Conservation (phyloP, 2,797 vertebrate genomes). For the Sebastolobus altivelis region DNA sequence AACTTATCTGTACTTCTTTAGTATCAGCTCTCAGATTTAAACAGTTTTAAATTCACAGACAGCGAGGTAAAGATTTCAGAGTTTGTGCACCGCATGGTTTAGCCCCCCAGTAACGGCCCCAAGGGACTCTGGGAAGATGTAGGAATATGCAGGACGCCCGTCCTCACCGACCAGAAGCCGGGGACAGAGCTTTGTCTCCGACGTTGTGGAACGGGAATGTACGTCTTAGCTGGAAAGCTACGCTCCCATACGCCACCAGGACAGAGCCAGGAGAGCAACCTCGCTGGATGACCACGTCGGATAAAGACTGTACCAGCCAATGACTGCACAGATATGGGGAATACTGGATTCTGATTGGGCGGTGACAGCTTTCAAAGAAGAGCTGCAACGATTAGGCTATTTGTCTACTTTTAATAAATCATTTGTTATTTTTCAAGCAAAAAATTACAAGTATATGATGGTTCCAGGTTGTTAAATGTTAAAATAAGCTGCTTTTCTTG, state of each 20-base stretch:
- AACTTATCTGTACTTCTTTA: too few species aligned
- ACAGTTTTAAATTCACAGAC: too few species aligned
- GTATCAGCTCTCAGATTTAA: too few species aligned
- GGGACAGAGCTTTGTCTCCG: constrained; percentile 74
- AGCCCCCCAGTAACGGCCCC: constrained; percentile 80
- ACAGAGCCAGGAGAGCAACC: constrained; percentile 83
- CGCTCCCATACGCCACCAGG: constrained; percentile 87
- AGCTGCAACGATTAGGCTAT: rapidly evolving
- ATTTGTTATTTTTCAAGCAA: not conserved
- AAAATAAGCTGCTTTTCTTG: not conserved
- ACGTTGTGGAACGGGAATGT: constrained; percentile 82
- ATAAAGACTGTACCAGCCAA: not conserved
- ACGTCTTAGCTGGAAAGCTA: constrained; percentile 78
- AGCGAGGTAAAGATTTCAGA: not conserved
- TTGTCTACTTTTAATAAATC: too few species aligned
- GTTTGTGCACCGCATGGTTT: constrained; percentile 82
- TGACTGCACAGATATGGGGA: not conserved
- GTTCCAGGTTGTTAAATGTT: not conserved
- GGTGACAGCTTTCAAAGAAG: not conserved
- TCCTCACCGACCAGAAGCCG: constrained; percentile 65
- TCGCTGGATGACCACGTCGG: constrained; percentile 87
- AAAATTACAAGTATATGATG: not conserved
- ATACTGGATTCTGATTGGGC: not conserved
- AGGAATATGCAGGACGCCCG: constrained; percentile 82
- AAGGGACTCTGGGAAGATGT: constrained; percentile 78